Percentiles rank a stretch among this genome's conserved stretches.
phyloP scores from a whole-genome alignment of 2,797 vertebrate genomes.

The Aratinga solstitialis region DNA sequence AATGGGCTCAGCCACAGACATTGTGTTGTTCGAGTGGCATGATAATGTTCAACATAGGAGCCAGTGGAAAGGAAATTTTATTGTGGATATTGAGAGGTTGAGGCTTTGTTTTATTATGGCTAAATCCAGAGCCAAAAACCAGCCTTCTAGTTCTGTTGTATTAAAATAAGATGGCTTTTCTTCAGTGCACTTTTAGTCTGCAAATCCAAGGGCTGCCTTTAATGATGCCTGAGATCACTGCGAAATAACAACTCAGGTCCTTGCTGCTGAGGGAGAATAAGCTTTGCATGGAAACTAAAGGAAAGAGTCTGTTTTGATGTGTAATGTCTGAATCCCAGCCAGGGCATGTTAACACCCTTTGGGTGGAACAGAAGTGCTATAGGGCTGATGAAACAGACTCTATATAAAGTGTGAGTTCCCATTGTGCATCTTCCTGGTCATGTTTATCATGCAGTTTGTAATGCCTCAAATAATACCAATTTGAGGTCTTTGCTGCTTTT shows the following conservation, averaged over 20 bases:
- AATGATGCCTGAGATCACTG: background rate
- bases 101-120: background rate
- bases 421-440: background rate
- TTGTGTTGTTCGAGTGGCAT: background rate
- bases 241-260: background rate
- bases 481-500: slow-evolving; percentile 16
- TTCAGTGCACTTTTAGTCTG: background rate
- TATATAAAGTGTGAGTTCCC: background rate
- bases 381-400: slow-evolving; percentile 52
- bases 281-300: slow-evolving; percentile 34
- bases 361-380: slow-evolving; percentile 61
- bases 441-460: background rate
- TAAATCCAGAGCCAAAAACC: background rate
- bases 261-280: slow-evolving; percentile 23
- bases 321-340: slow-evolving; percentile 63
- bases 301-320: slow-evolving; percentile 56
- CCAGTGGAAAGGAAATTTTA: background rate
- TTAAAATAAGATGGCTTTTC: background rate
- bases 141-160: background rate
- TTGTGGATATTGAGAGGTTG: background rate
- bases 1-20: background rate
- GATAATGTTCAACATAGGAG: background rate
- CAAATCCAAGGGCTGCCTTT: background rate
- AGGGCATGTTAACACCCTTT: slow-evolving; percentile 60
- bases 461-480: background rate